Conservation (phyloP, 2,888 invertebrate species). For the Lacanobia oleracea region DNA sequence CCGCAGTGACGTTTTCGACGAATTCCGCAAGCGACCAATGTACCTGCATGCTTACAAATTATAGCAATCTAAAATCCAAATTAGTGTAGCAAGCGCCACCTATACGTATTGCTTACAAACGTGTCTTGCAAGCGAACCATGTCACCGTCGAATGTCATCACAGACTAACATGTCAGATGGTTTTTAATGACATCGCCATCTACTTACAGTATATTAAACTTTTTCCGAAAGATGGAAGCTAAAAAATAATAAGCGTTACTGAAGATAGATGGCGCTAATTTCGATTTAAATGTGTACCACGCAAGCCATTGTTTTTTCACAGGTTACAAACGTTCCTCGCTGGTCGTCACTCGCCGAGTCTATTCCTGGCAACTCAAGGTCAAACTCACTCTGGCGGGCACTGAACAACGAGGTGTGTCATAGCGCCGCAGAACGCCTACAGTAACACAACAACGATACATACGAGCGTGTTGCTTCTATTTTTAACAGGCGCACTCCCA, state of each 20-base stretch:
- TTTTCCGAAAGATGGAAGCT: neutral
- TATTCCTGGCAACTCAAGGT: neutral
- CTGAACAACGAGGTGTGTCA: neutral
- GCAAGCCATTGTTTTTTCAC: no score
- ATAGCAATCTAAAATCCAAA: neutral
- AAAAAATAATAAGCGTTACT: neutral
- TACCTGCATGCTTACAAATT: neutral
- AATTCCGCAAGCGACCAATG: no score
- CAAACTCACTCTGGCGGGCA: neutral
- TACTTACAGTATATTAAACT: neutral
- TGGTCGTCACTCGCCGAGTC: neutral
- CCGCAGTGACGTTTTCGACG: no score
- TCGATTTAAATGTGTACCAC: neutral
- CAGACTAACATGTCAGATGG: no score
- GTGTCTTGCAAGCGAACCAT: neutral
- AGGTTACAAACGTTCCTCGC: neutral
- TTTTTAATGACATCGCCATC: neutral
- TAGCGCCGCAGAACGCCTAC: neutral
- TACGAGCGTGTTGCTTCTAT: neutral
- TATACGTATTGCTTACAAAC: neutral
- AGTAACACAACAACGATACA: neutral
- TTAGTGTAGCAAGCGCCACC: neutral
- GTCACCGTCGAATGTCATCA: neutral
- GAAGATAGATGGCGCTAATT: neutral
- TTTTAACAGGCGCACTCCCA: neutral